Conservation (phyloP, 1,140 invertebrate genomes). For the Drosophila malerkotliana region DNA sequence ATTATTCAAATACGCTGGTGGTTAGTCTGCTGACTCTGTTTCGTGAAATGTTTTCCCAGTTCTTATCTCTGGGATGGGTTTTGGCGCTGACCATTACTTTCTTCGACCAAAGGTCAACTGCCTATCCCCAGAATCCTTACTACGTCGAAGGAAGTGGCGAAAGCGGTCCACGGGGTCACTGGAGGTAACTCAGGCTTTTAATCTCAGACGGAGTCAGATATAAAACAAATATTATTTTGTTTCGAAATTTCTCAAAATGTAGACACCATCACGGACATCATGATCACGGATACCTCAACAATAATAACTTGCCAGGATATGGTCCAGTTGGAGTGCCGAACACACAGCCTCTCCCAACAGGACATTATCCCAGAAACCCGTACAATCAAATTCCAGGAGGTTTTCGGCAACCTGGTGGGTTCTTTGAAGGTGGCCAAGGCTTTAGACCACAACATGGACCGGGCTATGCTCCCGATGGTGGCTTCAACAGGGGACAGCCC, state of each 20-base stretch:
- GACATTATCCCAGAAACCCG: background rate
- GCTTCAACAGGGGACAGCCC: slow-evolving; percentile 4
- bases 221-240: background rate
- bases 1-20: slow-evolving; percentile 25
- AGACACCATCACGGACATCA: slow-evolving; percentile 1
- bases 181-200: background rate
- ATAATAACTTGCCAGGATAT: background rate
- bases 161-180: background rate
- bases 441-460: background rate
- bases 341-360: background rate
- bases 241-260: background rate
- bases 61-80: slow-evolving; percentile 44
- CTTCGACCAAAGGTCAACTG: slow-evolving; percentile 37
- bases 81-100: slow-evolving; percentile 44
- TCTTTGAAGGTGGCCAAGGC: background rate
- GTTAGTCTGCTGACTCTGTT: background rate
- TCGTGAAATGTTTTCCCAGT: slow-evolving; percentile 34
- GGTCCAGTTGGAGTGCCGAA: background rate
- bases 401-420: background rate
- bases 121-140: slow-evolving; percentile 35
- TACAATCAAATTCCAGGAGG: background rate
- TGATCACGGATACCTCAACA: background rate
- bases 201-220: background rate
- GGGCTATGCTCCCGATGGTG: background rate
- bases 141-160: slow-evolving; percentile 22